Base-by-base conservation (phyloP, 2,888 invertebrate genomes). In the Amblyjoppa fuscipennis region DNA sequence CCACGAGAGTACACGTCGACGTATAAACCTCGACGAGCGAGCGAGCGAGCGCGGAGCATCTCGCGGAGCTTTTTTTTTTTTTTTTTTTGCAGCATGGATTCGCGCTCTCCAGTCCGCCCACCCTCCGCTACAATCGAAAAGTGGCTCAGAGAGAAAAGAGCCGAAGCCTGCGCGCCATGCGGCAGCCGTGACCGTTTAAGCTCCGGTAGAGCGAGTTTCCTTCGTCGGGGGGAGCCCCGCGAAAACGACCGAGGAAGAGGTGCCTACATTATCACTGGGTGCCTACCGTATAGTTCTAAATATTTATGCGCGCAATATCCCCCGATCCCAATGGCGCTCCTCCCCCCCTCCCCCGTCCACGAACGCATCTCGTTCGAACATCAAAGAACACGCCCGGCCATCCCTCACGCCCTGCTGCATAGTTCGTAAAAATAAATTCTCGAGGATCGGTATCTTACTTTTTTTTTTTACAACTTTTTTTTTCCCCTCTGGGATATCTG, bases 381-480 rank as follows among this genome's bases (percentile, higher is more conserved):
- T 93, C 93, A 93, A 93, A 93, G 93, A 91, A 88, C 88, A 78
- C 13, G 69, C 76, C 74, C 31, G 75, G 45, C 76, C 45, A 66
- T 61, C 71, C 45, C 81, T 80, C 90, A 89, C 89, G 76, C 80
- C 71, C 68, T 49, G 31, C 90, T 90, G 91, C 91, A 71, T 91
- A 92, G 89, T 92, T 91, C 90, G 92, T 92, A 91, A 92, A 93
- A 93, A 93, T 93, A 93, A 92, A 93, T 93, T 92, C 91, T 89
- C 89, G 88, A 84, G 83, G 88, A 82, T 87, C 41, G 31, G 28
- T 80, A 70, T 79, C 34, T 56, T 53, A 38, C 64, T 25, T 61
- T 78, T 71, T 70, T 64, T 81, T 69, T 84, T 75, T 70, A 64
- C 38, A 20, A 13, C 31, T 61, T 56, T 75, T 61, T 61, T 78